Evolutionary conservation across 2,888 invertebrate species (phyloP), one percentile per base, ranked within the genome.

Genomic region (Phoronis australis): DNA sequence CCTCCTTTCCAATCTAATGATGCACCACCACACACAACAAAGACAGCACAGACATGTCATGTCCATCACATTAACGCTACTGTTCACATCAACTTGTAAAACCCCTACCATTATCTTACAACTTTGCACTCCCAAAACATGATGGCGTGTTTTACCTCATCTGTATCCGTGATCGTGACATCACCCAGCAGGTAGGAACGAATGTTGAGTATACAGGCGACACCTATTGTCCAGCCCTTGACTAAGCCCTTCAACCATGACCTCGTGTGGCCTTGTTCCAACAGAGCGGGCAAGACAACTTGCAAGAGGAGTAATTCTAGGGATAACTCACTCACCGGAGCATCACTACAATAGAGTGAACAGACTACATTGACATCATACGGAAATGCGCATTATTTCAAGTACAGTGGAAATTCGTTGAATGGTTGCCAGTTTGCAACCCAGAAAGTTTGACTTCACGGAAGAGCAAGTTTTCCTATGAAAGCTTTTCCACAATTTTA

Each of bases 211-310:
- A 87, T 69, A 81, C 89, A 91, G 0, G 95, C 87, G 1, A 73
- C 68, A 3, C 55, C 69, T 5, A 74, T 51, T 47, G 71, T 63
- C 75, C 73, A 65, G 61, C 77, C 61, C 6, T 88, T 83, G 1
- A 97, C 85, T 9, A 90, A 79, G 3, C 85, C 85, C 76, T 96
- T 95, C 55, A 97, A 79, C 92, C 96, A 95, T 6, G 87, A 87
- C 5, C 95, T 83, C 0, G 95, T 95, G 75, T 97, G 95, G 0
- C 92, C 90, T 78, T 99, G 96, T 71, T 99, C 97, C 51, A 99
- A 80, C 37, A 99, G 80, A 0, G 96, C 95, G 0, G 97, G 99
- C 47, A 99, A 82, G 45, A 99, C 91, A 31, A 97, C 90, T 82
- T 95, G 95, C 42, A 74, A 63, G 35, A 97, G 80, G 18, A 80